Conservation (phyloP, 2,797 vertebrate genomes). For the Benthosema pterotum region DNA sequence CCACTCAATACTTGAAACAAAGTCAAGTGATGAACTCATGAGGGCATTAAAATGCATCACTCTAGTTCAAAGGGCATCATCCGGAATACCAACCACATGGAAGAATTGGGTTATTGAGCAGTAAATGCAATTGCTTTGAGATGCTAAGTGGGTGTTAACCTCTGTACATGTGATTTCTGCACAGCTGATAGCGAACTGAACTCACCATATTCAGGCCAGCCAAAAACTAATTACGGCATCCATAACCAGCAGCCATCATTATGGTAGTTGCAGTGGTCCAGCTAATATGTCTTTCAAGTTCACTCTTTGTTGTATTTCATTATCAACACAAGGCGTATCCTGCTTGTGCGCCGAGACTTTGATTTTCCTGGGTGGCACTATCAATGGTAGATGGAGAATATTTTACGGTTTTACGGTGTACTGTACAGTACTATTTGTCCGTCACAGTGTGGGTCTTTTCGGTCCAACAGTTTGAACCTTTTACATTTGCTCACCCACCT, state of each 20-base stretch:
- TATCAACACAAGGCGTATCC: slow-evolving; percentile 48
- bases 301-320: slow-evolving; percentile 52
- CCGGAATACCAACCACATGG: slow-evolving; percentile 38
- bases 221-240: slow-evolving; percentile 33
- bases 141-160: slow-evolving; percentile 64
- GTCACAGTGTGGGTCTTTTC: slow-evolving; percentile 35
- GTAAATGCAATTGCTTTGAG: slow-evolving; percentile 66
- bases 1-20: slow-evolving; percentile 6
- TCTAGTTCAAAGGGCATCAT: slow-evolving; percentile 26
- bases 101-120: slow-evolving; percentile 69
- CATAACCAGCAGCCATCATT: slow-evolving; percentile 19
- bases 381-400: slow-evolving; percentile 50
- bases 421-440: slow-evolving; percentile 43
- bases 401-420: slow-evolving; percentile 54
- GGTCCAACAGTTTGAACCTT: slow-evolving; percentile 51
- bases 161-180: slow-evolving; percentile 71
- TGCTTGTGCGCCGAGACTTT: slow-evolving; percentile 48
- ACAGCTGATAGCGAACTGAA: slow-evolving; percentile 57
- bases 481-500: slow-evolving; percentile 47
- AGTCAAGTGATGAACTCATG: slow-evolving; percentile 51
- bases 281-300: slow-evolving; percentile 28
- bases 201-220: slow-evolving; percentile 36
- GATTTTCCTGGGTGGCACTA: slow-evolving; percentile 50
- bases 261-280: slow-evolving; percentile 26
- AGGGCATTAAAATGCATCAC: slow-evolving; percentile 30